Evolutionary conservation across 1,140 invertebrate genomes (phyloP), one percentile per base, ranked within the genome.

Genomic region (Probaryconus sp.): DNA sequence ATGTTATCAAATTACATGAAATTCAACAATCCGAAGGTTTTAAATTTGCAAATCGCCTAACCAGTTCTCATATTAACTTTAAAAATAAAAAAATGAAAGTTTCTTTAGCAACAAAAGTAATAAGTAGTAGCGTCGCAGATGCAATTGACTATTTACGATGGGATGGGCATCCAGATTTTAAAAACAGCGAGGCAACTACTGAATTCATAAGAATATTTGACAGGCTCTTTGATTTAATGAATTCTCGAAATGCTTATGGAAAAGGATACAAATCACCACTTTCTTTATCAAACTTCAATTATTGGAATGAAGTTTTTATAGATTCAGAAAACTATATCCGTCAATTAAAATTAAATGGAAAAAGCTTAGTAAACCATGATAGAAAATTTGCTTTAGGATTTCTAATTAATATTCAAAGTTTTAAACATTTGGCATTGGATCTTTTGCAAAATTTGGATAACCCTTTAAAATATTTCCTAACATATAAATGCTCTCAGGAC

Each of bases 351-450:
- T 33, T 38, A 37, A 31, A 50, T 3, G 30, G 11, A 9, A 7
- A 28, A 38, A 20, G 11, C 0, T 14, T 63, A 13, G 1, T 50
- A 30, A 14, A 21, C 4, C 43, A 37, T 26, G 9, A 30, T 4
- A 30, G 35, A 50, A 61, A 61, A 21, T 65, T 65, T 53, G 63
- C 43, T n/a, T 33, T 64, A 21, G 48, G 58, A 5, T 72, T 72
- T 65, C 10, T 64, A 9, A 42, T 64, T 21, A 7, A 55, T 37
- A 72, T 55, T 17, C 33, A 56, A 24, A 64, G 50, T 56, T 55
- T 72, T 14, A 24, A 31, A 28, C 3, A 31, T 10, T 9, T 31
- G 2, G 30, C 30, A 31, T 31, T 31, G 2, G 30, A 31, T 10
- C 17, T n/a, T 72, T 14, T 10, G 21, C n/a, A n/a, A n/a, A n/a